These are phyloP conservation scores for Drosophila borborema DNA, from an alignment of 2,888 invertebrate genomes.

Conservation along the genomic window DNA sequence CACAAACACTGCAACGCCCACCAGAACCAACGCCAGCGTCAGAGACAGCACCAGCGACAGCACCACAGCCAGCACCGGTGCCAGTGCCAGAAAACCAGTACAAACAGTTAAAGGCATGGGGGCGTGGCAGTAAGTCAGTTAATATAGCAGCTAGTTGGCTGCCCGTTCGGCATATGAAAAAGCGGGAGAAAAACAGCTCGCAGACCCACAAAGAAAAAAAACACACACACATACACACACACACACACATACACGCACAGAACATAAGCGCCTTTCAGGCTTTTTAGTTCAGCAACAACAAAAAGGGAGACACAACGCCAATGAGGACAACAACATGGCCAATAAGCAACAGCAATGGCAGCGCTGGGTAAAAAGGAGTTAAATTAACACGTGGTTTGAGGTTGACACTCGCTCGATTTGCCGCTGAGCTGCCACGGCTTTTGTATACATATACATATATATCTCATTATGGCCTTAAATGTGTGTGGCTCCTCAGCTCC, in stretches of 20 bases:
- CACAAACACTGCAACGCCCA: slow-evolving; percentile 33
- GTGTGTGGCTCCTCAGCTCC: slow-evolving; percentile 34
- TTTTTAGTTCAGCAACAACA: slow-evolving; percentile 67
- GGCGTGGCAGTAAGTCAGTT: slow-evolving; percentile 75
- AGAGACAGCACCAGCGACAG: slow-evolving; percentile 4
- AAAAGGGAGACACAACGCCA: slow-evolving; percentile 24
- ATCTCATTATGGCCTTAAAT: slow-evolving; percentile 75
- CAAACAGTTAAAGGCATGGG: slow-evolving; percentile 45
- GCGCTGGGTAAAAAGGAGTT: slow-evolving; percentile 60
- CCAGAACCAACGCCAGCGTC: slow-evolving; percentile 22
- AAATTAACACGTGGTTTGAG: slow-evolving; percentile 79
- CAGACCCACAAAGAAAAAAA: slow-evolving; percentile 66
- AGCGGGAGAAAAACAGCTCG: slow-evolving; percentile 54
- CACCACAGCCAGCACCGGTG: not conserved
- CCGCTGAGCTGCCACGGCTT: slow-evolving; percentile 65
- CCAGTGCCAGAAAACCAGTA: slow-evolving; percentile 15
- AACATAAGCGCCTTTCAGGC: slow-evolving; percentile 76
- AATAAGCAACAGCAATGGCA: slow-evolving; percentile 45
- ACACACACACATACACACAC: slow-evolving; percentile 36
- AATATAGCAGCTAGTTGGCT: slow-evolving; percentile 77
- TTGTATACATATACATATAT: slow-evolving; percentile 56
- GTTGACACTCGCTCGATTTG: slow-evolving; percentile 74
- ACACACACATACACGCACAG: slow-evolving; percentile 33
- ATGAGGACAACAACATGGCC: slow-evolving; percentile 37
- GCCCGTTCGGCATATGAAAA: slow-evolving; percentile 53